Percentiles rank a stretch among this genome's conserved stretches.
phyloP scores from a whole-genome alignment of 2,797 vertebrate species.

The Hapalemur alaotrensis region DNA sequence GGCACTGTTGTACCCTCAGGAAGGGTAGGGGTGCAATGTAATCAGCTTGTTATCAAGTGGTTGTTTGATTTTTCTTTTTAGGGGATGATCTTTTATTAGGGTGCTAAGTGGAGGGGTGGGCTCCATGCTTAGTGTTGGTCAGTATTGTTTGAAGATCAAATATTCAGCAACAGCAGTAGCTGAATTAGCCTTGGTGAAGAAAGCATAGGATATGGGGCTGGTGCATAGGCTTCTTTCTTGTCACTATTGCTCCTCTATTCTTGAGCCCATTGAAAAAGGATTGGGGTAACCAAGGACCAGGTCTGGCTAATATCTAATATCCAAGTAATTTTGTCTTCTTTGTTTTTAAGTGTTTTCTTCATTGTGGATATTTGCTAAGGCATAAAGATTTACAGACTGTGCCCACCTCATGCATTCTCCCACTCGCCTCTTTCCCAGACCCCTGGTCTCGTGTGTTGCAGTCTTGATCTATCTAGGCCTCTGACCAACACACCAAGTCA shows the following conservation, averaged over 20 bases:
- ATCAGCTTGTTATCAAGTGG: background rate
- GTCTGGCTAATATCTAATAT: background rate
- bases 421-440: background rate
- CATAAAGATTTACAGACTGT: background rate
- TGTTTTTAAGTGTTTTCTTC: background rate
- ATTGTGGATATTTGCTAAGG: background rate
- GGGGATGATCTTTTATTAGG: no score
- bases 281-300: background rate
- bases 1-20: background rate
- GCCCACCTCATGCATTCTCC: background rate
- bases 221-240: background rate
- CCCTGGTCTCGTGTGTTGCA: background rate
- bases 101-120: no score
- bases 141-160: background rate
- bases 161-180: background rate
- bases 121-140: background rate
- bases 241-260: background rate
- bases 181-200: background rate
- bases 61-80: background rate
- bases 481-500: background rate
- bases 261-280: background rate
- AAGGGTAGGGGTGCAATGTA: background rate
- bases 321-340: background rate
- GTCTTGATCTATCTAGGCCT: background rate
- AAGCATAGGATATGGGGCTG: background rate